Base-by-base conservation (phyloP, 2,888 invertebrate genomes). In the Teleiodes luculella region DNA sequence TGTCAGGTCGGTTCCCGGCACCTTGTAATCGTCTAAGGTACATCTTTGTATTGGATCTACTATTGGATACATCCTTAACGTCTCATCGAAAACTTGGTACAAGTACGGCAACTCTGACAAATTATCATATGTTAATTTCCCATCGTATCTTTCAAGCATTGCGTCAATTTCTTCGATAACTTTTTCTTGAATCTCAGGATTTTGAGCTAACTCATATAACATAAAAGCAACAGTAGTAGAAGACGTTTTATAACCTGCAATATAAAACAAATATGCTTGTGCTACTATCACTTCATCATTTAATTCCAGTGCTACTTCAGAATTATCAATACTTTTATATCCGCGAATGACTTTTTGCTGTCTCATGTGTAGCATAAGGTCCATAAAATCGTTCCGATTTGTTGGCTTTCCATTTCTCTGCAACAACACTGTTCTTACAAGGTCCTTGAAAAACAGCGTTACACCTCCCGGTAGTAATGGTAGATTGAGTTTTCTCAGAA, bases 11-110 rank as follows among this genome's bases (percentile, higher is more conserved):
- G 76, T 74, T 8, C 66, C 74, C 0, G 81, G 80, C 13, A 84
- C 59, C 10, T 57, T 63, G 54, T 83, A 83, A 2, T 69, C 61
- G 20, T 64, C 63, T 30, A 66, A 66, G 55, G 85, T 83, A 8
- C 61, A 57, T 45, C 85, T 70, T 39, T 77, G 80, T 2, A 84
- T 67, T 7, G 72, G 57, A 4, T 78, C 74, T 2, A 83, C 72
- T 1, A 87, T 78, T 1, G 90, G 86, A 66, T 82, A 86, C 59
- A 83, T 78, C 20, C 91, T 67, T 20, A 90, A 63, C 0, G 83
- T 78, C 64, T 91, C 91, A 49, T 71, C 65, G 13, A 82, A 58
- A 5, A 80, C 76, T 70, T 74, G 74, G 37, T 77, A 76, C 52
- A 85, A 54, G 60, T 83, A 86, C 7, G 67, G 61, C 69, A 86